A percentile compares a stretch with the other conserved stretches of the same genome.
These are phyloP conservation scores for Macrosteles quadrilineatus DNA, from an alignment of 1,140 invertebrate genomes.

Conservation along the genomic window DNA sequence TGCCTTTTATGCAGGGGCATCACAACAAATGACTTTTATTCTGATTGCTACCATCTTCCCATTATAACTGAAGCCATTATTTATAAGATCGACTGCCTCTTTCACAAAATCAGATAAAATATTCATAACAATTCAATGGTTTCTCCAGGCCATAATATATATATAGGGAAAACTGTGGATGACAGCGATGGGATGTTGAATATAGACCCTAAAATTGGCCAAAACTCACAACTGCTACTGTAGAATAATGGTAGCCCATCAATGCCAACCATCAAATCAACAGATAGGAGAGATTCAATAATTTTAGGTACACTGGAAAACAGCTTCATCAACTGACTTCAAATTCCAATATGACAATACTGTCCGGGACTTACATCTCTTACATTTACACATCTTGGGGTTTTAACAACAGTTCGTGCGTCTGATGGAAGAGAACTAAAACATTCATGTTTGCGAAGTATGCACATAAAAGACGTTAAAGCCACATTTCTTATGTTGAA, in stretches of 20 bases:
- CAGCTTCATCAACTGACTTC: background rate
- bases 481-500: background rate
- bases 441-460: background rate
- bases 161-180: slow-evolving; percentile 12
- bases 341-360: background rate
- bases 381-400: background rate
- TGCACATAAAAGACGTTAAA: background rate
- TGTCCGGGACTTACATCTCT: background rate
- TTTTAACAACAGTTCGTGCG: slow-evolving; percentile 2
- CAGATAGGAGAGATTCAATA: background rate
- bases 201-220: slow-evolving; percentile 8
- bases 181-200: background rate
- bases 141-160: slow-evolving; percentile 41
- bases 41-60: slow-evolving; percentile 27
- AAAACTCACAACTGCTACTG: background rate
- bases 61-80: slow-evolving; percentile 31
- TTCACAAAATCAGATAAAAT: slow-evolving; percentile 40
- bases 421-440: background rate
- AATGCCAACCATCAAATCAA: background rate
- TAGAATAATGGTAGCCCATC: slow-evolving; percentile 17
- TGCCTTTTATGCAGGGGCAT: no score
- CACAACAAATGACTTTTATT: slow-evolving; percentile 40
- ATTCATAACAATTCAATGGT: slow-evolving; percentile 35
- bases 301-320: background rate
- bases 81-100: slow-evolving; percentile 35